Evolutionary conservation across 2,113 vertebrate genomes (phyloP).

Genomic region (Orthonyx spaldingii): DNA sequence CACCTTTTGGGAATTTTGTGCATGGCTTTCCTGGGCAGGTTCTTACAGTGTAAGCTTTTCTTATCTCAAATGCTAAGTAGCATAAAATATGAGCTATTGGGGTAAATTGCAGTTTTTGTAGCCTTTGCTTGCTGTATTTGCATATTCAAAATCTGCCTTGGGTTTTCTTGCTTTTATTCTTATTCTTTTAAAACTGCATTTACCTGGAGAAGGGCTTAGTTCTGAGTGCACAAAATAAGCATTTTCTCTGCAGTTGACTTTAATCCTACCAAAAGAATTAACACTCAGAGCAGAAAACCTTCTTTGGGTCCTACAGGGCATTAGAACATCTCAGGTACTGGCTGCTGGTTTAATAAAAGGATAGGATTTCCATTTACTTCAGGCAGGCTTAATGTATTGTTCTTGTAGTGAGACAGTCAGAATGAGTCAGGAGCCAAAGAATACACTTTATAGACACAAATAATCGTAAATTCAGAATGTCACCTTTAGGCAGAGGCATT

Average conservation of each 20-base stretch:
- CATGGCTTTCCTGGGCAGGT: not conserved
- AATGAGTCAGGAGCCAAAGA: slow-evolving; percentile 93
- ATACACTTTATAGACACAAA: slow-evolving; percentile 99
- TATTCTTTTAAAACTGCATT: not conserved
- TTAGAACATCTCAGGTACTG: slow-evolving; percentile 90
- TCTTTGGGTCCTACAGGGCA: slow-evolving; percentile 76
- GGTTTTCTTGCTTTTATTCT: not conserved
- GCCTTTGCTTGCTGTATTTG: not conserved
- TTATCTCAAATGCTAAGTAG: not conserved
- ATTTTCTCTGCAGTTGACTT: slow-evolving; percentile 36
- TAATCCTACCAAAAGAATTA: slow-evolving; percentile 47
- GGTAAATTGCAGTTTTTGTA: not conserved
- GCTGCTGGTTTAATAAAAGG: slow-evolving; percentile 91
- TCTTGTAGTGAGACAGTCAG: slow-evolving; percentile 84
- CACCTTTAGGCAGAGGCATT: slow-evolving; percentile 99
- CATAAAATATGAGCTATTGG: not conserved
- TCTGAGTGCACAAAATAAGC: slow-evolving; percentile 1
- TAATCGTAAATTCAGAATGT: slow-evolving; percentile 99
- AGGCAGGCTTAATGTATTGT: slow-evolving; percentile 92
- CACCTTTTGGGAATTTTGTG: not conserved
- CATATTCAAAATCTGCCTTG: slow-evolving; percentile 28
- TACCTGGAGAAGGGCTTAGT: slow-evolving; percentile 35
- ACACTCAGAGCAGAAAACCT: slow-evolving; percentile 50
- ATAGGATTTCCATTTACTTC: slow-evolving; percentile 95
- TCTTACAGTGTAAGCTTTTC: not conserved